Evolutionary conservation across 2,113 vertebrate species (phyloP), one percentile per base, ranked within the genome.

Genomic region (Callionymus lyra): DNA sequence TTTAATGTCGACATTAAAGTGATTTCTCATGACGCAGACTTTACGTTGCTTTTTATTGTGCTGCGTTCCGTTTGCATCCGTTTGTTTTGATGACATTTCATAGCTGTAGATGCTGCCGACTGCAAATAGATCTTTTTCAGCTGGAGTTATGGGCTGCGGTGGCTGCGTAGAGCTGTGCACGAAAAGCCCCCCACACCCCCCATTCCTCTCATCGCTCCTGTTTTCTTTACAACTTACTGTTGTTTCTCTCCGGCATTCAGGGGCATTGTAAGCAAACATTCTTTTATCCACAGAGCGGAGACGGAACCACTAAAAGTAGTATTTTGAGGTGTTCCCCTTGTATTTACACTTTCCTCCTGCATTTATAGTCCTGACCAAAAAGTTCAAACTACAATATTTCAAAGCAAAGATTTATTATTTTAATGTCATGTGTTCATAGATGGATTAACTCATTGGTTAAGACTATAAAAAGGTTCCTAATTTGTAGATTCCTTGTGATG

Each of bases 91-190:
- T 12, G 27, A 55, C 18, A 46, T 54, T 56, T 60, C 46, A 36
- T 38, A 47, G 54, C 42, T 36, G 37, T 64, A 56, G 61, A 35
- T 56, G 76, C 59, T 63, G 53, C 41, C 48, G 33, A 54, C 19
- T 50, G 53, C 56, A 43, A 54, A 59, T 73, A 77, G 78, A 70
- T 70, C 72, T 68, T 67, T 81, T 74, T 67, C 78, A 80, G 74
- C 72, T 70, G 72, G 72, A 68, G 66, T 54, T 67, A 51, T 52
- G 12, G 60, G 69, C 80, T 82, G 78, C 69, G 42, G 56, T 68
- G 70, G 63, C 75, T 76, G 65, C 46, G 44, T 73, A 71, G 62
- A 61, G 65, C 73, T 74, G 37, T 76, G 70, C 76, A 72, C 69
- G 72, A 68, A n/a, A n/a, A n/a, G n/a, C n/a, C n/a, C n/a, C n/a